Evolutionary conservation across 2,113 vertebrate genomes (phyloP).

Genomic region (Acrocephalus kingi): DNA sequence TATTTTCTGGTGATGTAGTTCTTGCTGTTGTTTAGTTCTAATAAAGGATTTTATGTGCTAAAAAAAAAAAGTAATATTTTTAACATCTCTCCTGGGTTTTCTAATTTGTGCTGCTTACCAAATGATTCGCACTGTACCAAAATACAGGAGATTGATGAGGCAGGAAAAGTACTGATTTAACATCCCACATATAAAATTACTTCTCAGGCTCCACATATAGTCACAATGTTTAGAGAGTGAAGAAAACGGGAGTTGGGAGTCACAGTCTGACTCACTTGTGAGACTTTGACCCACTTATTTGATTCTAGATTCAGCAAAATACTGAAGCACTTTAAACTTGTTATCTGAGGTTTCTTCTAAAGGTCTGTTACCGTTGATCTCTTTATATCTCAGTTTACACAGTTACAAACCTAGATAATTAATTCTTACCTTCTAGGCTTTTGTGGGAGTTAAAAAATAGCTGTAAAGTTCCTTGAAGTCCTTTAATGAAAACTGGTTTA

Average conservation of each 20-base stretch:
- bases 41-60: neutral
- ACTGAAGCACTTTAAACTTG: conserved; percentile 55
- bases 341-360: conserved; percentile 59
- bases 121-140: conserved; percentile 52
- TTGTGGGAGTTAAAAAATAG: conserved; percentile 43
- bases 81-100: conserved; percentile 17
- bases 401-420: conserved; percentile 46
- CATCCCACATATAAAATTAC: conserved; percentile 49
- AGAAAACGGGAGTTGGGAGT: neutral
- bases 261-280: conserved; percentile 55
- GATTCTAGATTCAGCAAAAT: conserved; percentile 63
- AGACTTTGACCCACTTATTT: conserved; percentile 67
- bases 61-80: conserved; percentile 9
- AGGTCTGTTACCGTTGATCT: conserved; percentile 59
- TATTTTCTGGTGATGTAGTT: neutral
- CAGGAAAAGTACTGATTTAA: conserved; percentile 61
- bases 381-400: conserved; percentile 49
- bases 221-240: conserved; percentile 49
- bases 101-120: conserved; percentile 31
- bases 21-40: conserved; percentile 9
- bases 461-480: conserved; percentile 33
- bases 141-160: conserved; percentile 56
- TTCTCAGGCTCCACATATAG: conserved; percentile 58
- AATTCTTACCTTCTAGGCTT: conserved; percentile 59
- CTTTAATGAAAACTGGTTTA: neutral